phyloP scores from a whole-genome alignment of 1,140 invertebrate genomes.

The Aethina tumida region DNA sequence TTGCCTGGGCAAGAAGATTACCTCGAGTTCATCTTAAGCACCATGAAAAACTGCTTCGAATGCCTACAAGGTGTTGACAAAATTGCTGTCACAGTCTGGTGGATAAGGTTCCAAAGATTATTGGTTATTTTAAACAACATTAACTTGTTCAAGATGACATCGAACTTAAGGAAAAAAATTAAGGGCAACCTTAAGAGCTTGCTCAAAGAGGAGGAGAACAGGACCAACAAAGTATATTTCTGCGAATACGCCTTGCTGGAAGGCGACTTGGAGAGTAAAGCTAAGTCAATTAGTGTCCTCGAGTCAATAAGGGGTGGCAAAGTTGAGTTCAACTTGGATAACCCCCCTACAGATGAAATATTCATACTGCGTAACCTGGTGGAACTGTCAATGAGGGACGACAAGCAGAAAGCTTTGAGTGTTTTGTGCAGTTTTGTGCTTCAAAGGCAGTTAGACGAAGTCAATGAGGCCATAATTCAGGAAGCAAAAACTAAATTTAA shows the following conservation, averaged over 20 bases:
- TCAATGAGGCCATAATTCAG: constrained; percentile 20
- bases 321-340: too few species aligned
- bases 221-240: constrained; percentile 47
- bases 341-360: too few species aligned
- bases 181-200: constrained; percentile 44
- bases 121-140: constrained; percentile 41
- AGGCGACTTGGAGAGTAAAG: constrained; percentile 39
- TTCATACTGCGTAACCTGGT: too few species aligned
- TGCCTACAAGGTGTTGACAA: constrained; percentile 32
- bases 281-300: constrained; percentile 40
- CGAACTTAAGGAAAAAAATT: constrained; percentile 38
- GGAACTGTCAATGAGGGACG: too few species aligned
- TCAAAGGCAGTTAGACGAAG: constrained; percentile 12
- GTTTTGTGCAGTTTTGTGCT: constrained; percentile 24
- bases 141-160: constrained; percentile 33
- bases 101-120: constrained; percentile 49
- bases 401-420: constrained; percentile 18
- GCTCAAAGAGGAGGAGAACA: constrained; percentile 42
- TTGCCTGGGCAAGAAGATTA: constrained; percentile 50
- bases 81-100: constrained; percentile 45
- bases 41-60: constrained; percentile 35
- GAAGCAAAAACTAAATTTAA: constrained; percentile 27
- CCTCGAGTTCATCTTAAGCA: constrained; percentile 38
- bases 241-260: constrained; percentile 54
- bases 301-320: too few species aligned